A percentile compares a stretch with the other conserved stretches of the same genome.
Evolutionary conservation across 1,140 invertebrate species (phyloP).

Genomic region (Dendroctonus ponderosae): DNA sequence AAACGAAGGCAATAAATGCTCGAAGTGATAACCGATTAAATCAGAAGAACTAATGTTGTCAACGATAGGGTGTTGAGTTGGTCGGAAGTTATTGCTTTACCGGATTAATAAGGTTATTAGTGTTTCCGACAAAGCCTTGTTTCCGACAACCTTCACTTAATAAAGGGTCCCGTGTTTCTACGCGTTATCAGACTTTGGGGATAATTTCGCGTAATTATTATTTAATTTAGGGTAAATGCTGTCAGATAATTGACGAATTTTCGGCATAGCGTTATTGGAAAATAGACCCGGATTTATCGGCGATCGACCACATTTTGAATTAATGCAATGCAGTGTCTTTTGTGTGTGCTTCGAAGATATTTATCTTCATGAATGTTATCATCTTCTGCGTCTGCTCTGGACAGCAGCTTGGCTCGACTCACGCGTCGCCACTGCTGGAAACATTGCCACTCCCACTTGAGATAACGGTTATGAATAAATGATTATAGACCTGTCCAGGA

Average conservation of each 20-base stretch:
- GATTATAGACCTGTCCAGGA: too few species aligned
- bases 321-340: too few species aligned
- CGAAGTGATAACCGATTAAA: conserved; percentile 31
- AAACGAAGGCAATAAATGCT: neutral
- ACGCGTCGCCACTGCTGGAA: too few species aligned
- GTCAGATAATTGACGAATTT: neutral
- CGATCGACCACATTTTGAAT: too few species aligned
- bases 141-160: conserved; percentile 24
- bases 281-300: neutral
- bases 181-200: conserved; percentile 5
- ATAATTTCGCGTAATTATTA: conserved; percentile 12
- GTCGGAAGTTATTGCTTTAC: conserved; percentile 37
- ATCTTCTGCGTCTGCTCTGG: too few species aligned
- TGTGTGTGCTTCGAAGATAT: too few species aligned
- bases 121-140: conserved; percentile 33
- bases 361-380: too few species aligned
- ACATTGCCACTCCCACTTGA: too few species aligned
- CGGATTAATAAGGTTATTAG: conserved; percentile 38
- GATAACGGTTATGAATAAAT: too few species aligned
- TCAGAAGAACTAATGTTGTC: conserved; percentile 29
- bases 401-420: too few species aligned
- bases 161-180: neutral
- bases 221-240: conserved; percentile 9
- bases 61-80: conserved; percentile 35
- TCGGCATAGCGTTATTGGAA: conserved; percentile 1